Base-by-base conservation (phyloP, 2,113 vertebrate species). In the Hypocryptadius cinnamomeus region DNA sequence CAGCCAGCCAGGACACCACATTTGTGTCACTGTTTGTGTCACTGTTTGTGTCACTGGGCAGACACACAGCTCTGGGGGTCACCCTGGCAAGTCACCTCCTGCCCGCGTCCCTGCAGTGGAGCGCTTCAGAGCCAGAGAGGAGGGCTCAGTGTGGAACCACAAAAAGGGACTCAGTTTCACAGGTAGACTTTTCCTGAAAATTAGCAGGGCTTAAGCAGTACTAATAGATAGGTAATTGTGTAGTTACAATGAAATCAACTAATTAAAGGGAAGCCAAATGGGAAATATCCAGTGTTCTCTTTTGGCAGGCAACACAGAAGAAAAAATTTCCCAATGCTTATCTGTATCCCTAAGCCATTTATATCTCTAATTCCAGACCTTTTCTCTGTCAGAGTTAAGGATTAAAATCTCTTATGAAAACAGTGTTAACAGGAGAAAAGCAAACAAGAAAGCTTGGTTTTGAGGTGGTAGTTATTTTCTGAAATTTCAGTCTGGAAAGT, bases 201-300 rank as follows among this genome's bases (percentile, higher is more conserved):
- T 87, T 78, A 90, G n/a, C 79, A 88, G 44, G n/a, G 79, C 48
- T 95, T 88, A 93, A 78, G 85, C 68, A 90, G 53, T 42, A 71
- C 87, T 94, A 92, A 93, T 89, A 78, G 91, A 89, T 57, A 87
- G 87, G 91, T 91, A 92, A 95, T 93, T 90, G 74, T 96, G 72
- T 89, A 92, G 89, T 89, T 93, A 92, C 95, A 92, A 89, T 77
- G 59, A 71, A 86, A 93, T 87, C 86, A 89, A 28, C 93, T 93
- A 90, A 97, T 95, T 96, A 95, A 95, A 94, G 77, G 51, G 78
- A 65, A 88, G 73, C 76, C 94, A 96, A 89, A 95, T 89, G 89
- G 92, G 94, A 95, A 95, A 97, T 96, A 92, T 37, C 59, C 60
- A 82, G 71, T 63, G 78, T 59, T 95, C 59, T 90, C 39, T 77